Base-by-base conservation (phyloP, 2,113 vertebrate genomes). In the Corythornis vintsioides region DNA sequence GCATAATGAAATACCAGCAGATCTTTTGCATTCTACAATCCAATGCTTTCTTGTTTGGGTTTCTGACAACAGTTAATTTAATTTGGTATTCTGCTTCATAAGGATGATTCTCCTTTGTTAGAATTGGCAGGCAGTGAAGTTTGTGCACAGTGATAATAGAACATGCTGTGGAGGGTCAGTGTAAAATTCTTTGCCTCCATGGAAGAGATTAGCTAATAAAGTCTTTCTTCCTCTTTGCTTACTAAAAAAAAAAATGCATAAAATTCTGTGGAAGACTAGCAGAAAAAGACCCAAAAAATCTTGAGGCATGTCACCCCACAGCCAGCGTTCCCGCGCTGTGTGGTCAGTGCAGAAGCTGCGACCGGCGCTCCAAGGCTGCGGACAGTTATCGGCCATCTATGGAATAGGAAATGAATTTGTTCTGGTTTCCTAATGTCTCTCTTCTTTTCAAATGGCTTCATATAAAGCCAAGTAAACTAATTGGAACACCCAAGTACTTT, bases 101-200 rank as follows among this genome's bases (percentile, higher is more conserved):
- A 93, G 71, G 71, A 13, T 75, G 78, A 19, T 91, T 63, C 59
- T 87, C 47, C 74, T 85, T 91, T 92, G 77, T 89, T 92, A 75
- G 91, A 93, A 70, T 83, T 83, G 83, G 86, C 93, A 94, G 88
- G 76, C 92, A 90, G 26, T 67, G 83, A 90, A 86, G 92, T 95
- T 95, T 94, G 72, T 71, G 80, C 91, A 75, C 82, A 77, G 92
- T 76, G 72, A 83, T 88, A 83, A 83, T 77, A 92, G 92, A 86
- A 74, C 90, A 65, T 95, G 76, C 86, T 94, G 79, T 94, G 86
- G 92, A 95, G 72, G 78, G 92, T 88, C 93, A 91, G 28, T 29
- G 50, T 50, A 66, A 88, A 89, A 83, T 93, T 89, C 42, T 94
- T 77, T 76, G 67, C 63, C 63, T 92, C 59, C 78, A 70, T 63